phyloP scores from a whole-genome alignment of 1,140 invertebrate species.

The Sycophila sp. region DNA sequence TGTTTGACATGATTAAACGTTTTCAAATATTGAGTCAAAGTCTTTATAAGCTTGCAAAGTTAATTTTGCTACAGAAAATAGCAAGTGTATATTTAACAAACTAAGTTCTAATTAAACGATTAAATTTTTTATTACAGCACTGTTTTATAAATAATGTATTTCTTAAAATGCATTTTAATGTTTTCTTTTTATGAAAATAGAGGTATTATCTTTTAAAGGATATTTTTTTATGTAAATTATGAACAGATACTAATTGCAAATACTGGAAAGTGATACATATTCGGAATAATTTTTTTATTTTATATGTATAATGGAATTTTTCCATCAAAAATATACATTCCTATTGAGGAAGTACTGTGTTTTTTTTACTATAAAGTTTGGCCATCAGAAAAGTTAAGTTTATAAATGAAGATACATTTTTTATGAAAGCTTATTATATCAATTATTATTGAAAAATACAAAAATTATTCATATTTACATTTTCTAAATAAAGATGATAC shows the following conservation, averaged over 20 bases:
- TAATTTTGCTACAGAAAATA: constrained; percentile 20
- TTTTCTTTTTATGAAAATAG: constrained; percentile 15
- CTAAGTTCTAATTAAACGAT: constrained; percentile 1
- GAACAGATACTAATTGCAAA: not conserved
- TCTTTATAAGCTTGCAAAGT: not conserved
- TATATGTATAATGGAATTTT: constrained; percentile 15
- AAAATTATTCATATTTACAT: constrained; percentile 40
- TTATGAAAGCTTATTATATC: constrained; percentile 24
- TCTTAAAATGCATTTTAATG: constrained; percentile 1
- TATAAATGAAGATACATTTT: constrained; percentile 3
- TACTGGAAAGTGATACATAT: not conserved
- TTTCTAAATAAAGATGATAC: constrained; percentile 28
- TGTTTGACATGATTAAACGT: not conserved
- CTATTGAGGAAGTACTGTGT: not conserved
- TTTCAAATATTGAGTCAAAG: not conserved
- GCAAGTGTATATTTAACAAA: not conserved
- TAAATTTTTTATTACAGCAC: no score
- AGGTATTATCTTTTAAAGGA: constrained; percentile 10
- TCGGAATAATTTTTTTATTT: constrained; percentile 21
- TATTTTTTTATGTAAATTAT: constrained; percentile 1
- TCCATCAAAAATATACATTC: constrained; percentile 24
- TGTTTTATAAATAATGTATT: constrained; percentile 11
- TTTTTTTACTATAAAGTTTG: not conserved
- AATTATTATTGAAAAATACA: constrained; percentile 32
- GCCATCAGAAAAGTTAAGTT: not conserved